A percentile compares a stretch with the other conserved stretches of the same genome.
These are phyloP conservation scores for Marronus borbonicus DNA, from an alignment of 2,888 invertebrate genomes.

Conservation along the genomic window DNA sequence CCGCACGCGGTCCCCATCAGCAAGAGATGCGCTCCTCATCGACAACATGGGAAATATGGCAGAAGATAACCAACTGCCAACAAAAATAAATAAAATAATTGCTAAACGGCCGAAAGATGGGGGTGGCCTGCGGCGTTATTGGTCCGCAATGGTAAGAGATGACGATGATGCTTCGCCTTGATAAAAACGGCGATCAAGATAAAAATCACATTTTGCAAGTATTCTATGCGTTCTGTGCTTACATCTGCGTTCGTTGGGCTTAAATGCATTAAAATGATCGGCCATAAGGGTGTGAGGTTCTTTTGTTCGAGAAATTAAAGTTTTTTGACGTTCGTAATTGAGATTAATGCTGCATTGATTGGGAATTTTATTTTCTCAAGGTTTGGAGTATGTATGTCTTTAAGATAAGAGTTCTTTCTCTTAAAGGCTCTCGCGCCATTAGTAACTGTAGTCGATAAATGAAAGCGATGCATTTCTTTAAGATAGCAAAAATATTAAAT, in stretches of 20 bases:
- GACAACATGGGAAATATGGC: conserved; percentile 61
- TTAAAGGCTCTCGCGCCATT: too few relatives aligned
- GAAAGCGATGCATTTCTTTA: too few relatives aligned
- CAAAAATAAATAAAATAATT: conserved; percentile 66
- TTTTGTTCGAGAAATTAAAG: conserved; percentile 22
- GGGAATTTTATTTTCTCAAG: too few relatives aligned
- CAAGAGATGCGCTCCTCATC: conserved; percentile 46
- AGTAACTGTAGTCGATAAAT: too few relatives aligned
- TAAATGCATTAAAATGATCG: conserved; percentile 5
- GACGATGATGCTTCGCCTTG: conserved; percentile 38
- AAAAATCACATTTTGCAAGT: conserved; percentile 41
- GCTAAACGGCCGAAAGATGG: conserved; percentile 59
- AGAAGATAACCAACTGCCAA: conserved; percentile 61
- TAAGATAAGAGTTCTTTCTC: too few relatives aligned
- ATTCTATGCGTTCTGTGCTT: background rate
- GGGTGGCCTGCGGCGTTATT: conserved; percentile 55
- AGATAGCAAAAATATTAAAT: too few relatives aligned
- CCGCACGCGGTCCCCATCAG: conserved; percentile 23
- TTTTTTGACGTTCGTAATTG: conserved; percentile 16
- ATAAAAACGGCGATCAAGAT: conserved; percentile 46
- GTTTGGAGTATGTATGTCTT: too few relatives aligned
- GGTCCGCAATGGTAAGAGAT: conserved; percentile 31
- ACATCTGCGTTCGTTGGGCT: background rate
- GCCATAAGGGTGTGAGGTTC: background rate
- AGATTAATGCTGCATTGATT: conserved; percentile 11